Conservation (phyloP, 2,888 invertebrate species). For the Anthophora plumipes region DNA sequence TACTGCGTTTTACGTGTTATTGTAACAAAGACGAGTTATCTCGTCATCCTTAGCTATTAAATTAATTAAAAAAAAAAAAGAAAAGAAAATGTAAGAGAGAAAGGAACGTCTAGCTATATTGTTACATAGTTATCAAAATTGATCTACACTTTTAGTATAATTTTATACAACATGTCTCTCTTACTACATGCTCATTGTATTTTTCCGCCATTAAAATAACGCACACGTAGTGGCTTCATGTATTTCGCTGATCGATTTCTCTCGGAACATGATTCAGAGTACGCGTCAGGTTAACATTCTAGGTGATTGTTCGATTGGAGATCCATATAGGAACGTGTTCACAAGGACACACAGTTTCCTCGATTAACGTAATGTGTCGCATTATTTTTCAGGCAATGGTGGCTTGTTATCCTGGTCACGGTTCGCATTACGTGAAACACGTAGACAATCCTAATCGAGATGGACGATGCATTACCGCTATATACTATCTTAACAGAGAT, state of each 20-base stretch:
- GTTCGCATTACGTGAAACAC: constrained; percentile 97
- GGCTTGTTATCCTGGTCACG: constrained; percentile 98
- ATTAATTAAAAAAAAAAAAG: too few species aligned
- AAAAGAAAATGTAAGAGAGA: too few species aligned
- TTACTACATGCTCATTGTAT: background rate
- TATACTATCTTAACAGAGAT: constrained; percentile 98
- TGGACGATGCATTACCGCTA: constrained; percentile 98
- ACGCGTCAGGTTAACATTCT: constrained; percentile 6
- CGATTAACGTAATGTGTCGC: background rate
- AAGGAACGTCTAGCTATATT: too few species aligned
- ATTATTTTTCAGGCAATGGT: constrained; percentile 95
- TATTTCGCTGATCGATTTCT: background rate
- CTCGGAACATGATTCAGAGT: background rate
- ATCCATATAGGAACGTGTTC: background rate
- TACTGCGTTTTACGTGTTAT: too few species aligned
- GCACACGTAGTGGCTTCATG: background rate
- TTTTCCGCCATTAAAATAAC: background rate
- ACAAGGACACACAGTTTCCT: background rate
- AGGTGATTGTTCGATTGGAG: constrained; percentile 12
- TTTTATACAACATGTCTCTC: background rate
- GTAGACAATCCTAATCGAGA: constrained; percentile 99
- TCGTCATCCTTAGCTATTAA: too few species aligned
- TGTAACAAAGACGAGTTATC: too few species aligned
- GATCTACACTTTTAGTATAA: background rate
- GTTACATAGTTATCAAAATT: background rate